Conservation (phyloP, 2,113 vertebrate genomes). For the Panurus biarmicus region DNA sequence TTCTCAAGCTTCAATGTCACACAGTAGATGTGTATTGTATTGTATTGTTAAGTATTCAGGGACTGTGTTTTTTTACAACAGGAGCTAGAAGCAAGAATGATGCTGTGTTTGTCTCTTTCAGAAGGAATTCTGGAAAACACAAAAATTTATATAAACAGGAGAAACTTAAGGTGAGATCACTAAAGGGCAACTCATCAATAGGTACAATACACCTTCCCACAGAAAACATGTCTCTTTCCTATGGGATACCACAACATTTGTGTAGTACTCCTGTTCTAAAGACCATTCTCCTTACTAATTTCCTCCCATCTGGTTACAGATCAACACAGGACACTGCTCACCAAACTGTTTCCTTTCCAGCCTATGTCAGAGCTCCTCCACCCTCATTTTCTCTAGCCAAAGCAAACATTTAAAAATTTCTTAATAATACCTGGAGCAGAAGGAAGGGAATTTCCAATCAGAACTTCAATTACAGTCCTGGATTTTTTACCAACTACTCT, state of each 20-base stretch:
- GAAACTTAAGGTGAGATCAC: not conserved
- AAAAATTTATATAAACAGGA: not conserved
- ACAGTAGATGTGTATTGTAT: not conserved
- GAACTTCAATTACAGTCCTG: not conserved
- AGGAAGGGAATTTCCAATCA: not conserved
- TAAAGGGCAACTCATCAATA: not conserved
- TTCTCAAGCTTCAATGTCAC: not conserved
- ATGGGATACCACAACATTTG: not conserved
- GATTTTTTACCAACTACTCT: not conserved
- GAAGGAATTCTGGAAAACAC: not conserved
- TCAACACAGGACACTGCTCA: not conserved
- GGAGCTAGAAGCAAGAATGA: not conserved
- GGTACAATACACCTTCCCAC: not conserved
- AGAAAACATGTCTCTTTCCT: not conserved
- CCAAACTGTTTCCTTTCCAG: not conserved
- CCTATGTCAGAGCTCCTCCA: not conserved
- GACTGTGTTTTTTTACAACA: not conserved
- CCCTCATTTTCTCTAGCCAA: not conserved
- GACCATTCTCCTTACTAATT: not conserved
- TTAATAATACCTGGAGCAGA: not conserved
- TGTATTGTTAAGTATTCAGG: not conserved
- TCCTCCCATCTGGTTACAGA: not conserved
- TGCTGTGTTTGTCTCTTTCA: not conserved
- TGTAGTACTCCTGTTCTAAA: not conserved
- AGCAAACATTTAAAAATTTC: not conserved